phyloP scores from a whole-genome alignment of 2,113 vertebrate genomes.

The Lucifuga dentata region DNA sequence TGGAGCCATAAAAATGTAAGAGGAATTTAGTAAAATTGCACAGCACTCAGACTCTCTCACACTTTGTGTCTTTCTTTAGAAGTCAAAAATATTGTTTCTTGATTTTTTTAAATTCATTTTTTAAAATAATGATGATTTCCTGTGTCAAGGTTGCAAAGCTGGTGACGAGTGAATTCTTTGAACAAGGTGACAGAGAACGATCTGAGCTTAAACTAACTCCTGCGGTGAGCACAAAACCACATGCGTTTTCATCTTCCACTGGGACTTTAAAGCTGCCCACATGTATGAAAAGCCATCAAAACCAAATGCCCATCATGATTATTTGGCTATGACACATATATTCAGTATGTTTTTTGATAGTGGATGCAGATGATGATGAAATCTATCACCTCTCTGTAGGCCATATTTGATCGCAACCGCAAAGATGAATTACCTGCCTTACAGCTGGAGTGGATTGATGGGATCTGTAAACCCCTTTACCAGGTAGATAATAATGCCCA shows the following conservation, averaged over 20 bases:
- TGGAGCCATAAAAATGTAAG: background rate
- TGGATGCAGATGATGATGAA: background rate
- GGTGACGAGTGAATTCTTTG: slow-evolving; percentile 98
- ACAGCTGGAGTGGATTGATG: slow-evolving; percentile 97
- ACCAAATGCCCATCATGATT: background rate
- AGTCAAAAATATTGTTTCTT: background rate
- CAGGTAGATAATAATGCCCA: slow-evolving; percentile 81
- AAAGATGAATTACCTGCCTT: slow-evolving; percentile 96
- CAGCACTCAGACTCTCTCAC: too few relatives aligned
- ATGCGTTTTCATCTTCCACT: background rate
- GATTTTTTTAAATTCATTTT: too few relatives aligned
- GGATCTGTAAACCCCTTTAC: slow-evolving; percentile 96
- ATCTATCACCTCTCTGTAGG: slow-evolving; percentile 76
- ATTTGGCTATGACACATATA: background rate
- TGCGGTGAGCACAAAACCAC: slow-evolving; percentile 84
- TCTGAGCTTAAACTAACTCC: slow-evolving; percentile 95
- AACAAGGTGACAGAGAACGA: slow-evolving; percentile 97
- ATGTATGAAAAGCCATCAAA: background rate
- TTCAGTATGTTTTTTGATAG: slow-evolving; percentile 11
- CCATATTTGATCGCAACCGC: slow-evolving; percentile 98
- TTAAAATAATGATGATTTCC: slow-evolving; percentile 11
- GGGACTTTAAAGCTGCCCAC: background rate
- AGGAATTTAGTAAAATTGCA: background rate
- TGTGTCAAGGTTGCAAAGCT: slow-evolving; percentile 93
- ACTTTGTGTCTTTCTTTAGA: background rate